Evolutionary conservation across 2,797 vertebrate species (phyloP).

Genomic region (Siniperca scherzeri): DNA sequence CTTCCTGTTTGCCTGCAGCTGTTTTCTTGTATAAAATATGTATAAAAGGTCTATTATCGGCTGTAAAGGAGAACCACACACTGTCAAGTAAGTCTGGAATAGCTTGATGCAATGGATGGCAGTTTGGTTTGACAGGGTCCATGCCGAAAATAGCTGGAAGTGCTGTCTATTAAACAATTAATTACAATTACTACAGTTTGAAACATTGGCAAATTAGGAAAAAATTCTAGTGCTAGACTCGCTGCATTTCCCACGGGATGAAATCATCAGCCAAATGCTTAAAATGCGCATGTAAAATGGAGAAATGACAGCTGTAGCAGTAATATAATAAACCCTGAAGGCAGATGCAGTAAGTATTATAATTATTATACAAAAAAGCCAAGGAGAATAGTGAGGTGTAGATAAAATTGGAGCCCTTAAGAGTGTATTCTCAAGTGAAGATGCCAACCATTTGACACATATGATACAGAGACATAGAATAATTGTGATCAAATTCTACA

Average conservation of each 20-base stretch:
- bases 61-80: not conserved
- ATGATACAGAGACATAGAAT: not conserved
- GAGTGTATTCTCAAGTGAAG: not conserved
- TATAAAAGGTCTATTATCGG: slow-evolving; percentile 7
- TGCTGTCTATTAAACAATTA: not conserved
- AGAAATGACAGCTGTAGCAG: slow-evolving; percentile 24
- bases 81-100: not conserved
- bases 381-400: not conserved
- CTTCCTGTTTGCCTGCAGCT: not conserved
- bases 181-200: not conserved
- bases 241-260: slow-evolving; percentile 4
- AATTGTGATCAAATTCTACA: not conserved
- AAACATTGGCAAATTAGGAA: slow-evolving; percentile 6
- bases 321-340: not conserved
- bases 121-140: too few relatives aligned
- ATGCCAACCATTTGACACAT: not conserved
- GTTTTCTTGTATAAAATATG: not conserved
- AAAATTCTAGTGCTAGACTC: not conserved
- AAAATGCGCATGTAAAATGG: slow-evolving; percentile 29
- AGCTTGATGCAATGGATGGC: not conserved
- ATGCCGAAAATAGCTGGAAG: not conserved
- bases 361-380: slow-evolving; percentile 10
- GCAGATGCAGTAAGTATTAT: not conserved
- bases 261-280: slow-evolving; percentile 13
- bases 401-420: not conserved